Percentiles rank a stretch among this genome's conserved stretches.
Conservation (phyloP, 2,113 vertebrate genomes). For the Corapipo altera region DNA sequence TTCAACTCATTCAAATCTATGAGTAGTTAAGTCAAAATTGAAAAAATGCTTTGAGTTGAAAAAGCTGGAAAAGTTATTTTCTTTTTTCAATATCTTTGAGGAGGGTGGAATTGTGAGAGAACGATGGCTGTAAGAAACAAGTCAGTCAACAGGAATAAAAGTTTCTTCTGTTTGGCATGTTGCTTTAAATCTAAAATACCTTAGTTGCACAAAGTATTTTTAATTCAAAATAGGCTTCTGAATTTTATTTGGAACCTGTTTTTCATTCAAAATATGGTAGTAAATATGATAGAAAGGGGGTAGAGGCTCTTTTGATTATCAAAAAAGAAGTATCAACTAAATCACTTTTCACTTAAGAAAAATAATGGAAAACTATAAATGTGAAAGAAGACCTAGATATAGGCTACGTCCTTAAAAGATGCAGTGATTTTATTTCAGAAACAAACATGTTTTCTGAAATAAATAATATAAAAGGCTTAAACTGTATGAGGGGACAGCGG, state of each 20-base stretch:
- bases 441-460: neutral
- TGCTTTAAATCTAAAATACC: neutral
- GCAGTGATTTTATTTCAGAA: neutral
- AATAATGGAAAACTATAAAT: neutral
- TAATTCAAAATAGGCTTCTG: neutral
- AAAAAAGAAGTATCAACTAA: neutral
- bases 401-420: neutral
- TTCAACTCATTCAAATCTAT: neutral
- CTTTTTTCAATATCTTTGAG: neutral
- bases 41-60: neutral
- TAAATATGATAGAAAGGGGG: neutral
- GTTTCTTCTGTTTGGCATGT: neutral
- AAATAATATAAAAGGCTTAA: neutral
- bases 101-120: neutral
- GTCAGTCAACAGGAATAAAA: neutral
- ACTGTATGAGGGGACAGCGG: rapidly evolving
- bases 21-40: neutral
- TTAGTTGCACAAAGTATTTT: neutral
- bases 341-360: neutral
- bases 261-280: neutral
- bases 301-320: neutral
- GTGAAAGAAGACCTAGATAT: neutral
- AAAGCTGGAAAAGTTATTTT: neutral
- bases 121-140: neutral
- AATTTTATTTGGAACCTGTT: neutral